phyloP scores from a whole-genome alignment of 2,888 invertebrate genomes.

The Coenonympha arcania region DNA sequence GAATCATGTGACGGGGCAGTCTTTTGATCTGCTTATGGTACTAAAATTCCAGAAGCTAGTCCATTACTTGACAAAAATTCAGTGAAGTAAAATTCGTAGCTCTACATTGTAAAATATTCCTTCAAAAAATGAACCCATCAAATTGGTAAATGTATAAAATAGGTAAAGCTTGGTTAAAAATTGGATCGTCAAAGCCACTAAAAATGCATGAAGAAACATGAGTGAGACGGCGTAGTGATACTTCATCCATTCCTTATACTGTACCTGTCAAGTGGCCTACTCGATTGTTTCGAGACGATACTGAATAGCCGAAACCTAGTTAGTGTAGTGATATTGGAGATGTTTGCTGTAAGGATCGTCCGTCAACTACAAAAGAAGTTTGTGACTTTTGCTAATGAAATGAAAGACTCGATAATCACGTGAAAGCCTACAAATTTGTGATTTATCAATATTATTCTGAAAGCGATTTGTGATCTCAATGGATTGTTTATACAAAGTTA shows the following conservation, averaged over 20 bases:
- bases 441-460: slow-evolving; percentile 51
- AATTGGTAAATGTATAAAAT: no score
- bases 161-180: slow-evolving; percentile 20
- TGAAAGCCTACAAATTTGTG: slow-evolving; percentile 57
- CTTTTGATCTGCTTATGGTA: no score
- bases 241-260: slow-evolving; percentile 29
- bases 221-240: slow-evolving; percentile 37
- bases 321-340: slow-evolving; percentile 39
- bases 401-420: slow-evolving; percentile 29
- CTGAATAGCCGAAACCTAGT: slow-evolving; percentile 44
- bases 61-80: no score
- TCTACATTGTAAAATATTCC: no score
- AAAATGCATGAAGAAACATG: slow-evolving; percentile 26
- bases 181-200: slow-evolving; percentile 7
- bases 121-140: no score
- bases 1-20: no score
- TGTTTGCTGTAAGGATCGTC: slow-evolving; percentile 10
- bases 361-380: slow-evolving; percentile 1
- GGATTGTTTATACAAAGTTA: slow-evolving; percentile 39
- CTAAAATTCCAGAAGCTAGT: no score
- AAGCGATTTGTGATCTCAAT: slow-evolving; percentile 61
- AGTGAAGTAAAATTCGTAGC: no score
- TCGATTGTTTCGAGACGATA: slow-evolving; percentile 38
- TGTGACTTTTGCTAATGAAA: slow-evolving; percentile 11
- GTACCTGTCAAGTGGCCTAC: slow-evolving; percentile 54